Conservation (phyloP, 2,888 invertebrate genomes). For the Helicoverpa assulta region DNA sequence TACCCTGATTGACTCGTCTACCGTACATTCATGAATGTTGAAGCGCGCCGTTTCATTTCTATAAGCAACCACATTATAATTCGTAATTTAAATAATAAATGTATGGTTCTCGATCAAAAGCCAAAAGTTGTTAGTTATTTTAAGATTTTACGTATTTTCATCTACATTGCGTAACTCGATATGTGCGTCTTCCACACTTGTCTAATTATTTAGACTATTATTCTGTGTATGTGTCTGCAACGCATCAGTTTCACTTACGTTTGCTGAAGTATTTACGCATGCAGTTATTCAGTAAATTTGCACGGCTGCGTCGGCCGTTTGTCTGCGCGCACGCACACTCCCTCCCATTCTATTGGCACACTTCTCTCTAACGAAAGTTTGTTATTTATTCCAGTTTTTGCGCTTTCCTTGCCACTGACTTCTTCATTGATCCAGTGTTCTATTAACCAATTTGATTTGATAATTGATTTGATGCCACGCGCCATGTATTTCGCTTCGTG, state of each 20-base stretch:
- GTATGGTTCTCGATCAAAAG: neutral
- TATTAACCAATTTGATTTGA: conserved; percentile 71
- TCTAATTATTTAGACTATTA: conserved; percentile 40
- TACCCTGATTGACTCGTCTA: conserved; percentile 65
- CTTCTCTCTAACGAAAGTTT: conserved; percentile 84
- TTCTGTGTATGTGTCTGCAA: conserved; percentile 45
- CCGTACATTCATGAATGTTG: conserved; percentile 49
- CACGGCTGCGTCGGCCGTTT: conserved; percentile 56
- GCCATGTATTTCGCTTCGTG: conserved; percentile 15
- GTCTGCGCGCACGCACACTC: conserved; percentile 72
- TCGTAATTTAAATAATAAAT: neutral
- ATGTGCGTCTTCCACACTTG: conserved; percentile 19
- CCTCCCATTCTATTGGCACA: conserved; percentile 82
- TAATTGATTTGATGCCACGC: conserved; percentile 66
- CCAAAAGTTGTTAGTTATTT: conserved; percentile 5
- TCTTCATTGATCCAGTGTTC: conserved; percentile 74
- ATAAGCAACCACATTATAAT: conserved; percentile 10
- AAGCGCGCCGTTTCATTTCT: conserved; percentile 24
- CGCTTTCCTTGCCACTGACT: conserved; percentile 73
- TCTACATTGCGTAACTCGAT: conserved; percentile 12
- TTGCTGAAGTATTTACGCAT: conserved; percentile 72
- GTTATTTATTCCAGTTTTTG: conserved; percentile 83
- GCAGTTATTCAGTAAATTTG: conserved; percentile 75
- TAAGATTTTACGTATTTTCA: conserved; percentile 9
- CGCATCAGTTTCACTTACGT: conserved; percentile 80